These are phyloP conservation scores for Polypedilum vanderplanki DNA, from an alignment of 1,140 invertebrate genomes.

Conservation along the genomic window DNA sequence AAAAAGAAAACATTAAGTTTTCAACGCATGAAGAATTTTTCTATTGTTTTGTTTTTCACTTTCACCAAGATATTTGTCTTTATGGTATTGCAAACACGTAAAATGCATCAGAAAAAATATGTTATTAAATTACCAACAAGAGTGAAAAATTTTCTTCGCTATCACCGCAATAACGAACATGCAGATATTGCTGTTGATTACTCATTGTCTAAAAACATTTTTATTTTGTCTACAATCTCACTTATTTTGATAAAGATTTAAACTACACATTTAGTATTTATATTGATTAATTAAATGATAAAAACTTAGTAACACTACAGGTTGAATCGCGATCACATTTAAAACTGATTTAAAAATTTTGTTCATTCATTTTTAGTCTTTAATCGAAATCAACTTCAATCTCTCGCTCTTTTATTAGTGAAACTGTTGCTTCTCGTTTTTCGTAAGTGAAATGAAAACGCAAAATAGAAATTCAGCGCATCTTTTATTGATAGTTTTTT, in stretches of 20 bases:
- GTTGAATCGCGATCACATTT: constrained; percentile 1
- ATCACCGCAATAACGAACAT: neutral
- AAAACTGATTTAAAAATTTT: neutral
- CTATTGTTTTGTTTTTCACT: too few relatives aligned
- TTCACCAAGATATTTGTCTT: too few relatives aligned
- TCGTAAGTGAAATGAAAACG: neutral
- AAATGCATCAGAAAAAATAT: neutral
- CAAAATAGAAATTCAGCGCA: neutral
- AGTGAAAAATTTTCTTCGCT: neutral
- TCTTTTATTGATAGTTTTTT: neutral
- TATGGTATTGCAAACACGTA: neutral
- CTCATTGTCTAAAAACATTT: neutral
- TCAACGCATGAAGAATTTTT: too few relatives aligned
- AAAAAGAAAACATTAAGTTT: too few relatives aligned
- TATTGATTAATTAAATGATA: too few relatives aligned
- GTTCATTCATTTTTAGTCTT: neutral
- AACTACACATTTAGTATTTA: neutral
- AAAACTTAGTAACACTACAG: neutral
- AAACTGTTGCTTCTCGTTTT: neutral
- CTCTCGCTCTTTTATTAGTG: neutral
- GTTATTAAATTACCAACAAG: neutral
- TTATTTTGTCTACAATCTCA: neutral
- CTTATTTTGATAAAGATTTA: neutral
- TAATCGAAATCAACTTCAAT: neutral
- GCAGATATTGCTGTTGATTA: neutral